Evolutionary conservation across 2,113 vertebrate species (phyloP).

Genomic region (Pseudopodoces humilis): DNA sequence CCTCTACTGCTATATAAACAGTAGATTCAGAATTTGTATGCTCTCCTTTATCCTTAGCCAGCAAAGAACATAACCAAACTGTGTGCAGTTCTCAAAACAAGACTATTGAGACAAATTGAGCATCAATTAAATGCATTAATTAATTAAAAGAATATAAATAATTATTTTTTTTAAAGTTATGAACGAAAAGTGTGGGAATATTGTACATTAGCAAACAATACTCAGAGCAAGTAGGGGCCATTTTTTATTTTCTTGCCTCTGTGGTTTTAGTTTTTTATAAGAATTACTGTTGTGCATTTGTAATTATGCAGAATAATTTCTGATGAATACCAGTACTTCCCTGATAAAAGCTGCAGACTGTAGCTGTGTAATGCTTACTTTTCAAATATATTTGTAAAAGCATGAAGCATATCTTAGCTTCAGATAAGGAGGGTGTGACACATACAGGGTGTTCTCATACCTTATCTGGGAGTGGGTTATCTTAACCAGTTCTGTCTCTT

Average conservation of each 20-base stretch:
- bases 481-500: background rate
- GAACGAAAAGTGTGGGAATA: background rate
- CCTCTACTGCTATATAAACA: background rate
- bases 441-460: background rate
- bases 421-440: constrained; percentile 16
- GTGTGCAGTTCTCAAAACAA: background rate
- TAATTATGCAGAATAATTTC: background rate
- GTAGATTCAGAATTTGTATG: background rate
- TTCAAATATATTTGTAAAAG: constrained; percentile 16
- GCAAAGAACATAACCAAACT: background rate
- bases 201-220: background rate
- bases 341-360: background rate
- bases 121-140: background rate
- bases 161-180: background rate
- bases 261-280: background rate
- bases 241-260: background rate
- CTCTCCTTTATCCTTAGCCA: background rate
- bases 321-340: background rate
- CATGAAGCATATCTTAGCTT: constrained; percentile 13
- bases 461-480: background rate
- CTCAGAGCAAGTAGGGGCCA: background rate
- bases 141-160: background rate
- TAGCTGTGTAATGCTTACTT: background rate
- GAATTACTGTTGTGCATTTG: background rate
- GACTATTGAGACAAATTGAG: background rate